phyloP scores from a whole-genome alignment of 2,113 vertebrate species.

The Amblyopsis rosae region DNA sequence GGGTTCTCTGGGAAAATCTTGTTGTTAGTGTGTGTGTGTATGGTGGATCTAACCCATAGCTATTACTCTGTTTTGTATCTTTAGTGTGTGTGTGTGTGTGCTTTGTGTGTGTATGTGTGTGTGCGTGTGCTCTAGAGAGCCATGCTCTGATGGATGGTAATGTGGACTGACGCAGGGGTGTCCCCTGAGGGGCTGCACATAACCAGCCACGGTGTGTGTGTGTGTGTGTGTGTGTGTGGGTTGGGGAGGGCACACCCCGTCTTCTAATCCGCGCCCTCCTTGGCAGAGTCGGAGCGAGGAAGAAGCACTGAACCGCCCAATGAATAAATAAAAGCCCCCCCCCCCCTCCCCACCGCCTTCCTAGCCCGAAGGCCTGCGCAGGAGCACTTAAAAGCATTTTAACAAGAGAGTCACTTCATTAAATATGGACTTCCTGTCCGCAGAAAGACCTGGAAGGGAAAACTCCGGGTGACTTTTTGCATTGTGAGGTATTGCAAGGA shows the following conservation, averaged over 20 bases:
- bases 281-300: constrained; percentile 56
- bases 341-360: constrained; percentile 41
- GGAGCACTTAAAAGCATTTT: constrained; percentile 80
- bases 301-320: constrained; percentile 73
- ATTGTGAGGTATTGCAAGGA: constrained; percentile 61
- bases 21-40: neutral
- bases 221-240: neutral
- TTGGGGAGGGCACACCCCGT: constrained; percentile 46
- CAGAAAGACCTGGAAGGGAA: constrained; percentile 60
- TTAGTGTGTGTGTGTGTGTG: constrained; percentile 2
- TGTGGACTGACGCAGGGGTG: constrained; percentile 77
- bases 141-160: constrained; percentile 80
- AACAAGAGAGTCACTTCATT: constrained; percentile 81
- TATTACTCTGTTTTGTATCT: neutral
- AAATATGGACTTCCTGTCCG: constrained; percentile 80
- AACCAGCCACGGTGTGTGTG: constrained; percentile 51
- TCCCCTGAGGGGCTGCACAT: constrained; percentile 69
- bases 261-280: constrained; percentile 70
- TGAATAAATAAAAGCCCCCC: constrained; percentile 78
- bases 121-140: constrained; percentile 64
- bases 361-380: constrained; percentile 67
- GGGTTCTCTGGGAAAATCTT: constrained; percentile 33
- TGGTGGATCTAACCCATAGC: neutral
- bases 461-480: constrained; percentile 62
- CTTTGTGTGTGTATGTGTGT: neutral